A percentile compares a stretch with the other conserved stretches of the same genome.
Evolutionary conservation across 2,113 vertebrate genomes (phyloP).

Genomic region (Puma concolor): DNA sequence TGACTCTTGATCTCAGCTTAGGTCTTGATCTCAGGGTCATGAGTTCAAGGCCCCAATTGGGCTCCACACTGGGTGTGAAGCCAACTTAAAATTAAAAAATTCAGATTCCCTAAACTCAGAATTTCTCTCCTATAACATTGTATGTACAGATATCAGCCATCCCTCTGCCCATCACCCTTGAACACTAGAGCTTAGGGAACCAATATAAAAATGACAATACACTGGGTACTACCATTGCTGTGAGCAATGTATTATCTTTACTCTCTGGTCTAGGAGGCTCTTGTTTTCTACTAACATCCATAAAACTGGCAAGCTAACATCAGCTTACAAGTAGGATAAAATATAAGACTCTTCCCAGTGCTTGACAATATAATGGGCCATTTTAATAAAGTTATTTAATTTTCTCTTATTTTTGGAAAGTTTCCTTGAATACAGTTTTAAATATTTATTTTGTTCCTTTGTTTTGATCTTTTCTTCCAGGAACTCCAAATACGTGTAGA

Average conservation of each 20-base stretch:
- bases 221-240: neutral
- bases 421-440: neutral
- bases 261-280: neutral
- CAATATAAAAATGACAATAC: neutral
- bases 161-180: neutral
- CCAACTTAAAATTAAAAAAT: neutral
- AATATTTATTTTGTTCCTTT: neutral
- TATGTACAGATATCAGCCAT: neutral
- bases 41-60: no score
- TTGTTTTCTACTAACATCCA: neutral
- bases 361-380: neutral
- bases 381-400: neutral
- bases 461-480: neutral
- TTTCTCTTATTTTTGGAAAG: neutral
- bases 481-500: neutral
- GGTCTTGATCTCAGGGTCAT: no score
- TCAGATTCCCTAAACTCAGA: neutral
- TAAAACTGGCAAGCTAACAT: neutral
- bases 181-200: neutral
- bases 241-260: neutral
- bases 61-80: no score
- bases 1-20: no score
- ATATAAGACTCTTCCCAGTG: neutral
- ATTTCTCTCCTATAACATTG: neutral
- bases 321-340: neutral